Evolutionary conservation across 1,140 invertebrate genomes (phyloP).

Genomic region (Hylyphantes graminicola): DNA sequence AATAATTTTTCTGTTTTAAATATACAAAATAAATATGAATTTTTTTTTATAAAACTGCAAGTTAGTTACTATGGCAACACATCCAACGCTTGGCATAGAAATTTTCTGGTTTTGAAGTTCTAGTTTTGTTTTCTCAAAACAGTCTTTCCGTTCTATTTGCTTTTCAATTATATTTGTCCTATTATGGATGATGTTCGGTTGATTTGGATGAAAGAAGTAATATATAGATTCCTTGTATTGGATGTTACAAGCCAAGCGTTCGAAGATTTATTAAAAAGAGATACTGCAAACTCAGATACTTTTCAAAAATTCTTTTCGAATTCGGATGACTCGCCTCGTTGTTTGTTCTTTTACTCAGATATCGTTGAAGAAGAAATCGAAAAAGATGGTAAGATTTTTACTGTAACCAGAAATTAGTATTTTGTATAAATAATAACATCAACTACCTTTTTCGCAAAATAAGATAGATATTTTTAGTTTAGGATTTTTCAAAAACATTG

Average conservation of each 20-base stretch:
- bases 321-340: not conserved
- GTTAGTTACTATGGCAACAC: too few relatives aligned
- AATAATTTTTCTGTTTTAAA: not conserved
- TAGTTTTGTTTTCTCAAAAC: not conserved
- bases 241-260: conserved; percentile 7
- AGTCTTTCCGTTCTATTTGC: not conserved
- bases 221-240: conserved; percentile 33
- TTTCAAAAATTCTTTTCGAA: not conserved
- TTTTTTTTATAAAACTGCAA: not conserved
- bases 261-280: conserved; percentile 21
- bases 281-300: not conserved
- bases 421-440: too few relatives aligned
- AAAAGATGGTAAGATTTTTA: conserved; percentile 1
- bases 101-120: not conserved
- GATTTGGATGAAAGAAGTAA: conserved; percentile 38
- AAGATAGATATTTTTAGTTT: too few relatives aligned
- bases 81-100: too few relatives aligned
- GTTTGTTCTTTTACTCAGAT: conserved; percentile 31
- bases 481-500: too few relatives aligned
- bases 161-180: not conserved
- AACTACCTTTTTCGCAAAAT: too few relatives aligned
- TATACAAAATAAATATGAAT: not conserved
- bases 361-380: conserved; percentile 48
- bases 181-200: conserved; percentile 29
- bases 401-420: too few relatives aligned